Evolutionary conservation across 2,888 invertebrate species (phyloP), one percentile per base, ranked within the genome.

Genomic region (Drosophila nr. medialis): DNA sequence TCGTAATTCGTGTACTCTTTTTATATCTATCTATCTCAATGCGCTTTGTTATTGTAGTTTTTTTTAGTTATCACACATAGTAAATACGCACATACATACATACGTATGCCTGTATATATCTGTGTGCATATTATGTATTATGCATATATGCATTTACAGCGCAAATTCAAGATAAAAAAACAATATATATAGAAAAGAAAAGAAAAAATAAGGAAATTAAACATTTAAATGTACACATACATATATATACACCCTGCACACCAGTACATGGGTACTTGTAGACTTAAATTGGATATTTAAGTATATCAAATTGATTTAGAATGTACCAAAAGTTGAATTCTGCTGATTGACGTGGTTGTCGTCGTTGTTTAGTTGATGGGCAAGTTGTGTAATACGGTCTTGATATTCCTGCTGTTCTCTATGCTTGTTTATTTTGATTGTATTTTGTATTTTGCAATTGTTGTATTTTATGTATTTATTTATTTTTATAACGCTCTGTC

Each of bases 371-470:
- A 66, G 76, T 66, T 81, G 77, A 63, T 80, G 81, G 70, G 73
- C 72, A 66, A 80, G 73, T 83, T 80, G 83, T 82, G 80, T 85
- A 83, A 81, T 83, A 72, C 67, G 64, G 30, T 56, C 72, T 69
- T 75, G 62, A 60, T 38, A 55, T 67, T 67, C 49, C 50, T 48
- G 36, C 81, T 72, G 49, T 68, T 65, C 40, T 62, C 50, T 56
- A 29, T 71, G 45, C 64, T 60, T 66, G 32, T 67, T 64, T 71
- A 36, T 42, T 63, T 61, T 68, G 55, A 72, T 55, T 65, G 55
- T 65, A 54, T 48, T 53, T 49, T 67, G 62, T 53, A 34, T 24
- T 65, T 59, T 49, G 49, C 59, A 59, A 40, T 58, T 62, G 18
- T 62, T 61, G 45, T 45, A 21, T n/a, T 60, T 24, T 29, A 48